Conservation (phyloP, 1,140 invertebrate genomes). For the Frieseomelitta varia region DNA sequence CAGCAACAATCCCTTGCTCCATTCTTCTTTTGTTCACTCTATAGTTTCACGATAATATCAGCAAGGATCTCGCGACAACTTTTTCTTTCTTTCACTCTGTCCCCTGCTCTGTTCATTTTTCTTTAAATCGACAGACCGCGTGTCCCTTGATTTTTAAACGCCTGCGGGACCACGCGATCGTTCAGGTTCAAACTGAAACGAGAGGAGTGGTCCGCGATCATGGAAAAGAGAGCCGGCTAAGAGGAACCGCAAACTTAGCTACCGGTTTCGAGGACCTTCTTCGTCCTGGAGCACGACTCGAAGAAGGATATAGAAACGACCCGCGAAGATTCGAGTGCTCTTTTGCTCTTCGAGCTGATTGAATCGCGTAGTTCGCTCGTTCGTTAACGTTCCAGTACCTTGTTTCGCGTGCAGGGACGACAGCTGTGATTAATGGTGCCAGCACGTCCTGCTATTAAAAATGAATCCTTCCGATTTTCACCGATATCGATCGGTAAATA, state of each 20-base stretch:
- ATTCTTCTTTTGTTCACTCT: too few relatives aligned
- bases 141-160: constrained; percentile 59
- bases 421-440: neutral
- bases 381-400: neutral
- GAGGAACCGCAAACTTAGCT: constrained; percentile 24
- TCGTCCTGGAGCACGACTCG: neutral
- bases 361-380: neutral
- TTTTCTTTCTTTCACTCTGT: too few relatives aligned
- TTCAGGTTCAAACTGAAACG: constrained; percentile 58
- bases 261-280: constrained; percentile 10
- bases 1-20: neutral
- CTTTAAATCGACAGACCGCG: constrained; percentile 18
- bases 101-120: constrained; percentile 15
- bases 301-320: neutral
- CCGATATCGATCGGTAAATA: neutral
- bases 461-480: neutral
- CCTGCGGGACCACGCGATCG: constrained; percentile 34
- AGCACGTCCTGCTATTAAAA: neutral
- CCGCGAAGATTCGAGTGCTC: constrained; percentile 1
- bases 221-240: neutral
- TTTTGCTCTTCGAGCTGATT: neutral
- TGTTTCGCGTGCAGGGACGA: neutral
- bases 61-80: neutral
- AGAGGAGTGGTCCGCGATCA: constrained; percentile 15
- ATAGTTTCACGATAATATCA: constrained; percentile 16